Conservation (phyloP, 2,888 invertebrate species). For the Drosophila mettleri region DNA sequence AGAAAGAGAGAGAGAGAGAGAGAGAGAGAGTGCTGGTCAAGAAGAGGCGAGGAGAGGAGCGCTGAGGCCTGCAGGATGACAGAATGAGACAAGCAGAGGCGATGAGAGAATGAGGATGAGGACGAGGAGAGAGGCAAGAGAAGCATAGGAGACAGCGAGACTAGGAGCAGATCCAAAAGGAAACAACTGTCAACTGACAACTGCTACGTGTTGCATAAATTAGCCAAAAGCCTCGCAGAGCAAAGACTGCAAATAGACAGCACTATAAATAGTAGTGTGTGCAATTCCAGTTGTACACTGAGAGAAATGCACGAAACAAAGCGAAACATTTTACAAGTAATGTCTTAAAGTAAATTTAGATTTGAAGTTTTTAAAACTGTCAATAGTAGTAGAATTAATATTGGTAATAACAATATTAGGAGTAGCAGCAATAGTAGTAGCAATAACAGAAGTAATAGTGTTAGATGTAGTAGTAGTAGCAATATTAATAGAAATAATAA, state of each 20-base stretch:
- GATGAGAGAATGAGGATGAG: too few species aligned
- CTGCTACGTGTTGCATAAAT: conserved; percentile 75
- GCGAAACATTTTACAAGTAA: not conserved
- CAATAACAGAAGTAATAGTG: not conserved
- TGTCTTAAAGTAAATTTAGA: too few species aligned
- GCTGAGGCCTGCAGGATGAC: not conserved
- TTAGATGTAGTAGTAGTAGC: not conserved
- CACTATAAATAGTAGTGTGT: conserved; percentile 45
- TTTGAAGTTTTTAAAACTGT: not conserved
- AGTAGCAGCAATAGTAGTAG: not conserved
- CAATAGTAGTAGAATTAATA: not conserved
- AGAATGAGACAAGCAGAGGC: not conserved
- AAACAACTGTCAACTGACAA: conserved; percentile 50
- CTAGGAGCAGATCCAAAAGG: conserved; percentile 23
- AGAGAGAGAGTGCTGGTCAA: not conserved
- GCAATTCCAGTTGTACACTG: conserved; percentile 2
- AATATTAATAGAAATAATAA: not conserved
- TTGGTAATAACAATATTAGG: not conserved
- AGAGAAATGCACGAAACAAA: not conserved
- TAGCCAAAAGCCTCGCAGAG: conserved; percentile 35
- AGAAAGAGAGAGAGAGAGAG: not conserved
- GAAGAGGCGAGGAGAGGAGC: not conserved
- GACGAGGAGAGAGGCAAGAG: not conserved
- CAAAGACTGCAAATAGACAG: conserved; percentile 38
- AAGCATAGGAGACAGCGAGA: not conserved